Evolutionary conservation across 2,113 vertebrate species (phyloP).

Genomic region (Phalacrocorax brasilianus): DNA sequence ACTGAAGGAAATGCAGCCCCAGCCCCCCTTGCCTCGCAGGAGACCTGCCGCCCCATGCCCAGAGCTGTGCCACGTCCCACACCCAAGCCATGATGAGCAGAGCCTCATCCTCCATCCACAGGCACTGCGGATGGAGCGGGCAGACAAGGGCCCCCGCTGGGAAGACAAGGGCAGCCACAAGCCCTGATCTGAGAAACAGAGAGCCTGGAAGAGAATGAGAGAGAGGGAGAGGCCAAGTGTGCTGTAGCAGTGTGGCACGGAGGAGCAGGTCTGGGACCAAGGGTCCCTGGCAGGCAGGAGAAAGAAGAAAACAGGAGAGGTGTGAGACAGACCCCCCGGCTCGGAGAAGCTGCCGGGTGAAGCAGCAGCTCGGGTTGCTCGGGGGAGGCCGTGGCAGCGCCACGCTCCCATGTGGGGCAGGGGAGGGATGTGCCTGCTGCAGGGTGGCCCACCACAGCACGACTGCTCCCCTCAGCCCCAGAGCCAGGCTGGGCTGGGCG

Average conservation of each 20-base stretch:
- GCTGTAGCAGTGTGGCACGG: accelerated
- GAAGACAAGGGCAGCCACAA: background rate
- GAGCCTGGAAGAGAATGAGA: background rate
- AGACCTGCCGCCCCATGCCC: background rate
- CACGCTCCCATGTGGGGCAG: accelerated
- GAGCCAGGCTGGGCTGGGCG: accelerated
- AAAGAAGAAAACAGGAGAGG: background rate
- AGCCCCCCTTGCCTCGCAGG: background rate
- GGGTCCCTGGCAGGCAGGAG: background rate
- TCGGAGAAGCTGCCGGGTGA: background rate
- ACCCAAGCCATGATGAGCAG: background rate
- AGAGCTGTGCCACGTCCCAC: background rate
- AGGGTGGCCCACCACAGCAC: accelerated
- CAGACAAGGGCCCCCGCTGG: background rate
- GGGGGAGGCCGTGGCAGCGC: background rate
- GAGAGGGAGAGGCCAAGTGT: background rate
- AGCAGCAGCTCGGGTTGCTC: background rate
- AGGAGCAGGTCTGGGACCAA: background rate
- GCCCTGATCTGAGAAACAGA: background rate
- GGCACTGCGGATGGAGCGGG: background rate
- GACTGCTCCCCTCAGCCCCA: background rate
- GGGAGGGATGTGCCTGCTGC: background rate
- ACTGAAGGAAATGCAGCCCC: background rate
- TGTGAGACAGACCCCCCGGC: background rate
- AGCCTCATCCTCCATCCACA: background rate